phyloP scores from a whole-genome alignment of 2,113 vertebrate genomes.

The Climacteris rufus region DNA sequence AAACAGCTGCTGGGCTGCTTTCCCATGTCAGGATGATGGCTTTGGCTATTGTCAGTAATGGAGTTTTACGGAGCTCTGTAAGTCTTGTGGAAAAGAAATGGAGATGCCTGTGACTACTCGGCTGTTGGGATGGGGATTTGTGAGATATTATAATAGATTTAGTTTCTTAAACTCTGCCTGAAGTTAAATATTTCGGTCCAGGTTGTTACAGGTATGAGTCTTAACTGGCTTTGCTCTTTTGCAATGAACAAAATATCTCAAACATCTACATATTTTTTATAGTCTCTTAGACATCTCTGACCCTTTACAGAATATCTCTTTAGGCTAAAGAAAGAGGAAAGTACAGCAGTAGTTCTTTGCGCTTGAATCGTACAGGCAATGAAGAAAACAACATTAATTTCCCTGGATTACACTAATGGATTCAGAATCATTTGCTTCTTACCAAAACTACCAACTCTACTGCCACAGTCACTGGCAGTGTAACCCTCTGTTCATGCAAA shows the following conservation, averaged over 20 bases:
- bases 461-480: no score
- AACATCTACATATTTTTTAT: neutral
- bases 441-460: neutral
- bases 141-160: neutral
- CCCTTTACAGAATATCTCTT: neutral
- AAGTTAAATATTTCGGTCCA: neutral
- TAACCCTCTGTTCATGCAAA: neutral
- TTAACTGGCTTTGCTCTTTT: neutral
- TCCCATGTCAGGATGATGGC: accelerated
- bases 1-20: neutral
- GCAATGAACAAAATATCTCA: neutral
- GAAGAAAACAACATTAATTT: neutral
- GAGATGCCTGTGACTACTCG: neutral
- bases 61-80: neutral
- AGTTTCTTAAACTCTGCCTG: neutral
- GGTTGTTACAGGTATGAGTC: neutral
- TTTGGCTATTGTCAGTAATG: neutral
- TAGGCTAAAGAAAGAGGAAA: neutral
- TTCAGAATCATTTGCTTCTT: neutral
- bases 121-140: neutral
- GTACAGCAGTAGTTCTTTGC: accelerated
- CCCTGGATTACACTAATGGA: no score
- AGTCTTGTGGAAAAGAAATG: neutral
- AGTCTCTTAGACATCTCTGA: neutral
- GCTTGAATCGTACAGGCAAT: neutral